Evolutionary conservation across 2,113 vertebrate genomes (phyloP).

Genomic region (Chlorodrepanis virens): DNA sequence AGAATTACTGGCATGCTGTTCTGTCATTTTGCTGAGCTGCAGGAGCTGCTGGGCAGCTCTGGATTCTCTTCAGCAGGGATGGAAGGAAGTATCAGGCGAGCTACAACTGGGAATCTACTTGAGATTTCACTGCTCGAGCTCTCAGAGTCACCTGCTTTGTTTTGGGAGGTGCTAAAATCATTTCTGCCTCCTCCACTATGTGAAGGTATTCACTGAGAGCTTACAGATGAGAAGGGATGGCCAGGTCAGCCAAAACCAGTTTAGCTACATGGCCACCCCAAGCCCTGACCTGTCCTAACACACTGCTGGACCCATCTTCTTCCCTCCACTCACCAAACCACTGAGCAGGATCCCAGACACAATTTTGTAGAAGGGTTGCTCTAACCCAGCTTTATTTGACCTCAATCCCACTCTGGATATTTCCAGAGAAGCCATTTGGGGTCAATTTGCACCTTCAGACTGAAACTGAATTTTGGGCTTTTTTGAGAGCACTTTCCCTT

Average conservation of each 20-base stretch:
- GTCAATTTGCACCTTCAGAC: neutral
- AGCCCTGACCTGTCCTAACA: neutral
- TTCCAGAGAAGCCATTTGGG: neutral
- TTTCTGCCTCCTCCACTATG: neutral
- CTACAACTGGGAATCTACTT: neutral
- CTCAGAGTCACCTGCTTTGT: neutral
- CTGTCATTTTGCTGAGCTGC: conserved; percentile 17
- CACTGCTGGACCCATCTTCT: neutral
- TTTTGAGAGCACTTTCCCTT: fast-evolving
- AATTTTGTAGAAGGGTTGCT: neutral
- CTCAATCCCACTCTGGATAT: neutral
- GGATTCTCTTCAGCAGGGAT: neutral
- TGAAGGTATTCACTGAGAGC: neutral
- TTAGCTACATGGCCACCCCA: fast-evolving
- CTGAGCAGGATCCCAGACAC: neutral
- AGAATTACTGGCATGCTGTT: conserved; percentile 31
- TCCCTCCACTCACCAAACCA: neutral
- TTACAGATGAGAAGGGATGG: neutral
- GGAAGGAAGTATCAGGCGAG: neutral
- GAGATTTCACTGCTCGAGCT: neutral
- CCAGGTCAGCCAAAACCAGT: neutral
- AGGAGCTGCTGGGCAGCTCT: conserved; percentile 24
- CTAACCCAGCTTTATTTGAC: neutral
- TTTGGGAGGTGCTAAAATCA: neutral
- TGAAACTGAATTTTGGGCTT: neutral